Evolutionary conservation across 2,888 invertebrate species (phyloP).

Genomic region (Campoletis raptor): DNA sequence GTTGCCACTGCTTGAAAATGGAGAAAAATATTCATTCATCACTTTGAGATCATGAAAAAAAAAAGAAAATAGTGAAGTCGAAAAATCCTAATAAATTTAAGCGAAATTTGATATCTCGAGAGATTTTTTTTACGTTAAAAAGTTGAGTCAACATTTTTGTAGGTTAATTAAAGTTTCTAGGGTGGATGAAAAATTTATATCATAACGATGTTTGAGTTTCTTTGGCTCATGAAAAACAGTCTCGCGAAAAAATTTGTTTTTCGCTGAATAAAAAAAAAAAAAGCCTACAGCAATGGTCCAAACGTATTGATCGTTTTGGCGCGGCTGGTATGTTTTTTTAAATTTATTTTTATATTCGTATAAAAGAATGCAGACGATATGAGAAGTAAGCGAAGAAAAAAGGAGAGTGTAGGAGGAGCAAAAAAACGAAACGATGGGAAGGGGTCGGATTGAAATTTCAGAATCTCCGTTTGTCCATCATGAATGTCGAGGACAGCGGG

Average conservation of each 20-base stretch:
- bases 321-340: slow-evolving; percentile 2
- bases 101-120: neutral
- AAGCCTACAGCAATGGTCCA: slow-evolving; percentile 2
- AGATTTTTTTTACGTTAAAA: neutral
- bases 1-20: neutral
- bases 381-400: neutral
- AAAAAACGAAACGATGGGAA: slow-evolving; percentile 38
- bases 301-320: slow-evolving; percentile 11
- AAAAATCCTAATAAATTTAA: neutral
- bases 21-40: neutral
- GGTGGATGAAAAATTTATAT: neutral
- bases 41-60: neutral
- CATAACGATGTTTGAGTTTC: neutral
- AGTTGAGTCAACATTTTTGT: neutral
- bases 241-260: slow-evolving; percentile 4
- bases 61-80: neutral
- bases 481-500: slow-evolving; percentile 33
- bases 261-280: slow-evolving; percentile 6
- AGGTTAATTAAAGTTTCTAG: neutral
- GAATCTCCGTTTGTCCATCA: slow-evolving; percentile 57
- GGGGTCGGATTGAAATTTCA: slow-evolving; percentile 63
- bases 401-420: slow-evolving; percentile 16
- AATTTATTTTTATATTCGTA: neutral
- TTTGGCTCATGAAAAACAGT: neutral
- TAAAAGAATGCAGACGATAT: slow-evolving; percentile 19